Evolutionary conservation across 1,140 invertebrate species (phyloP), one percentile per base, ranked within the genome.

Genomic region (Geopemphigus sp.): DNA sequence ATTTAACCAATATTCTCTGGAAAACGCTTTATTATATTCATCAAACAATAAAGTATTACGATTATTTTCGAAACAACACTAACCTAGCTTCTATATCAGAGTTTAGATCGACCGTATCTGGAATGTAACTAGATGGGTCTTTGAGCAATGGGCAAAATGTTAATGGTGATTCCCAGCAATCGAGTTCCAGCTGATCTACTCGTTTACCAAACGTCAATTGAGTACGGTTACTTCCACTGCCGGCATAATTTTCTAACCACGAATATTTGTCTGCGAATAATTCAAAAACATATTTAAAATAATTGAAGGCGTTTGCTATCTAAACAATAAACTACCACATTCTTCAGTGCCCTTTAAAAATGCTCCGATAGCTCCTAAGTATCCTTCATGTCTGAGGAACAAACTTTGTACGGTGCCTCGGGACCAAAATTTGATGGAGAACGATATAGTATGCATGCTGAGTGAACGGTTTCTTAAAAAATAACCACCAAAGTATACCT

Each of bases 81-180:
- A 81, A 88, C 88, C 88, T 88, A 24, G 95, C 96, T 85, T 94
- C 93, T 82, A 88, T 87, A 87, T 98, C 94, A 83, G 90, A 88
- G 66, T 92, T 90, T 17, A 98, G 88, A 87, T 98, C 94, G 73
- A 95, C 91, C 24, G 94, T 94, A 86, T 98, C 96, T 22, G 95
- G 94, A 84, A 90, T 89, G 86, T 98, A 98, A 83, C 85, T 86
- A 57, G 84, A 83, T 14, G 89, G 88, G 83, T 90, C 87, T 80
- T 87, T 85, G 19, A 94, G 83, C 14, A 94, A 85, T 39, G 92
- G 91, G 83, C 91, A 91, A 84, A 88, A 89, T 0, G 89, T 87
- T 12, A 90, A 86, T 17, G 87, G 86, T 78, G 88, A 88, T 82
- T 91, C 90, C 83, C 89, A 87, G 80, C 90, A 85, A 84, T 93